Evolutionary conservation across 2,888 invertebrate genomes (phyloP).

Genomic region (Globia sparganii): DNA sequence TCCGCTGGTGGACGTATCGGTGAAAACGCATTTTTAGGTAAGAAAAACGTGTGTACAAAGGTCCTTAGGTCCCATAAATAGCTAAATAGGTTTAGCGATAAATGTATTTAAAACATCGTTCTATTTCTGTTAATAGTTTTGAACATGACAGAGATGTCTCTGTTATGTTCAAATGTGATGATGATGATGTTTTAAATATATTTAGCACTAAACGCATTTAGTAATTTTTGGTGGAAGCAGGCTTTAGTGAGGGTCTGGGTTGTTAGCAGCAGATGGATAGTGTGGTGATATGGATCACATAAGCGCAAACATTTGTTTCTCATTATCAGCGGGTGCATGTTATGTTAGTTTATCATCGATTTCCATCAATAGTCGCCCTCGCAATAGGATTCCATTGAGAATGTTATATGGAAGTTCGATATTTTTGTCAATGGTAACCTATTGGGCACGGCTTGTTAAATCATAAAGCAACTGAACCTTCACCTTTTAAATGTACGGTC

Average conservation of each 20-base stretch:
- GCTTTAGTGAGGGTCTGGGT: not conserved
- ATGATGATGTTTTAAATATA: not conserved
- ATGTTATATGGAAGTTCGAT: not conserved
- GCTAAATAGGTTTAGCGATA: not conserved
- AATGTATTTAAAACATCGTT: not conserved
- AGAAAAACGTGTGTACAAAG: too few relatives aligned
- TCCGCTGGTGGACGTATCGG: not conserved
- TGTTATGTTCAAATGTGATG: too few relatives aligned
- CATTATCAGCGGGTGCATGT: not conserved
- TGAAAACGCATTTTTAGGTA: not conserved
- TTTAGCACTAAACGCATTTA: not conserved
- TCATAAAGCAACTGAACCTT: not conserved
- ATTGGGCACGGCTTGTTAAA: not conserved
- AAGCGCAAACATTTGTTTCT: too few relatives aligned
- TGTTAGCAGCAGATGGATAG: constrained; percentile 1
- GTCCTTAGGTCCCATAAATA: not conserved
- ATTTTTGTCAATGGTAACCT: not conserved
- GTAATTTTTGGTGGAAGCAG: not conserved
- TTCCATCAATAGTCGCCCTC: too few relatives aligned
- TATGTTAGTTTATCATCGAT: not conserved
- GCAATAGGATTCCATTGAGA: not conserved
- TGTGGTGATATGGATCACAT: too few relatives aligned
- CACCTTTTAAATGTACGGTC: not conserved
- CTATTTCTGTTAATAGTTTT: not conserved
- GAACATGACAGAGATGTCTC: not conserved